Base-by-base conservation (phyloP, 2,113 vertebrate genomes). In the Notothenia coriiceps region DNA sequence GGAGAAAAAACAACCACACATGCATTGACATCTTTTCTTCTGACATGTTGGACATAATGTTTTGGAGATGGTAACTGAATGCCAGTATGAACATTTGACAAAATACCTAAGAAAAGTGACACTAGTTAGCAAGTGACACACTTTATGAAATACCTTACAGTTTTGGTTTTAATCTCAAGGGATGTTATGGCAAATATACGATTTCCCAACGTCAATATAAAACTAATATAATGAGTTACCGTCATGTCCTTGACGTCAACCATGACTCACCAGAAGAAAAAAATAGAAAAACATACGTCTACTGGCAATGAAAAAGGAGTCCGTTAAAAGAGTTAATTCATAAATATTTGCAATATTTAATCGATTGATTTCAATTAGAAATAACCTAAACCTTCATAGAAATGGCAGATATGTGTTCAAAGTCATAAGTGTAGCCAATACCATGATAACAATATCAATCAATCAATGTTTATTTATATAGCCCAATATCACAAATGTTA, bases 1-100 rank as follows among this genome's bases (percentile, higher is more conserved):
- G 12, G 47, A 75, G 79, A 63, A 68, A 54, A 43, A 82, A 43
- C n/a, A 61, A 69, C 17, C 14, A 33, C 63, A 61, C 2, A 56
- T 17, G 12, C 8, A 43, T 7, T 10, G 12, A 46, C 33, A 10
- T 5, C 33, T 69, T 50, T 40, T 47, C 14, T 72, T 79, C 9
- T 18, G 29, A 14, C 6, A 33, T 2, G 33, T 35, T 40, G 51
- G 4, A 35, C 17, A 6, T 47, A 11, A 47, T 66, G 20, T 46
- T 18, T 60, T 5, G 33, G 11, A 44, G 12, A n/a, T 62, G 8
- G 22, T 8, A 63, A 50, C 69, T 49, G 15, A 29, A 20, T 17
- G 13, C 18, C 14, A 17, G 13, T 46, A 40, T 50, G 1, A 63
- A 43, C 50, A 62, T 61, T 61, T 69, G 5, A 50, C 49, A 49